phyloP scores from a whole-genome alignment of 2,888 invertebrate genomes.

The Hypselothyrea guttata region DNA sequence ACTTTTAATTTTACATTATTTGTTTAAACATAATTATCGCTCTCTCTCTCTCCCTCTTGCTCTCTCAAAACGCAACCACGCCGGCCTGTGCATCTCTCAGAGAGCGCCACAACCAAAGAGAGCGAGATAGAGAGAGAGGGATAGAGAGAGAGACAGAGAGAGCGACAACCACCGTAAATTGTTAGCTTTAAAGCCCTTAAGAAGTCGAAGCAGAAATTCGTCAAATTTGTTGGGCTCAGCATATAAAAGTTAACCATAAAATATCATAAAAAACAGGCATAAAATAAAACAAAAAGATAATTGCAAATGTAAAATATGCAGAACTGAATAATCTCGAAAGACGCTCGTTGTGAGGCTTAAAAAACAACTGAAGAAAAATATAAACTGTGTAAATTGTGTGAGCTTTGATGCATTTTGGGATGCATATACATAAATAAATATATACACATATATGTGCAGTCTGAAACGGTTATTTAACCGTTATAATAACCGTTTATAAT shows the following conservation, averaged over 20 bases:
- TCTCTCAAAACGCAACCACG: background rate
- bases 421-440: background rate
- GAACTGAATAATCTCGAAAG: too few relatives aligned
- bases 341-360: too few relatives aligned
- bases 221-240: conserved; percentile 57
- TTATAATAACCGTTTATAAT: too few relatives aligned
- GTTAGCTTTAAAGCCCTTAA: conserved; percentile 49
- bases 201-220: conserved; percentile 64
- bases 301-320: too few relatives aligned
- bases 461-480: too few relatives aligned
- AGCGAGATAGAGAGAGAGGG: conserved; percentile 13
- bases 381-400: background rate
- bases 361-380: too few relatives aligned
- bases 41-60: too few relatives aligned
- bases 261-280: background rate
- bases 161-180: conserved; percentile 46
- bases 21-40: too few relatives aligned
- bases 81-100: conserved; percentile 19
- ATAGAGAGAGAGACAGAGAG: too few relatives aligned
- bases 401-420: background rate
- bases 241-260: conserved; percentile 43
- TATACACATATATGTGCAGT: too few relatives aligned
- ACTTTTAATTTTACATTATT: too few relatives aligned
- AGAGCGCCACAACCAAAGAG: conserved; percentile 5
- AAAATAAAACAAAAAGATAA: too few relatives aligned